Percentiles rank a stretch among this genome's conserved stretches.
Conservation (phyloP, 2,888 invertebrate species). For the Cryptus armator region DNA sequence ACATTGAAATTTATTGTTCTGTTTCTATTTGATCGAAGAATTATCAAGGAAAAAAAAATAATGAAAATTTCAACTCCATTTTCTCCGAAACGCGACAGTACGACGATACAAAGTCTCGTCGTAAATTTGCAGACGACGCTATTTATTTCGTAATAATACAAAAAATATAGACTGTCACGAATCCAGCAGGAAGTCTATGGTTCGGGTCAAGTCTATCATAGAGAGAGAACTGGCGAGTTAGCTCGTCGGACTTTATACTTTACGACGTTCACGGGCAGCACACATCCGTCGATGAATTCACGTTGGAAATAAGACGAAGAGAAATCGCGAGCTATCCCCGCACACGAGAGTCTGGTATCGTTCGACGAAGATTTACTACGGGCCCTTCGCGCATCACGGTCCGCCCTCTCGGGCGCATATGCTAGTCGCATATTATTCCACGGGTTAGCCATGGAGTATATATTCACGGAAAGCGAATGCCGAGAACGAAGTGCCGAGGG, state of each 20-base stretch:
- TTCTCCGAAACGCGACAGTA: no score
- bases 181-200: conserved; percentile 24
- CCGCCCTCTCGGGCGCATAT: conserved; percentile 60
- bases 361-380: conserved; percentile 78
- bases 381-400: conserved; percentile 72
- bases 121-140: background rate
- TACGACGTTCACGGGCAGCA: conserved; percentile 55
- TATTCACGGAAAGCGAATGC: conserved; percentile 49
- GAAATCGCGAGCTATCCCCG: conserved; percentile 72
- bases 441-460: conserved; percentile 38
- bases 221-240: conserved; percentile 23
- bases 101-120: no score
- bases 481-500: conserved; percentile 22
- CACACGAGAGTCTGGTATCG: conserved; percentile 64
- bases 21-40: no score
- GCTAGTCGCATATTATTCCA: conserved; percentile 59
- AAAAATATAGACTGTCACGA: conserved; percentile 13
- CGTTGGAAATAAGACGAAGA: conserved; percentile 6
- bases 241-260: conserved; percentile 48
- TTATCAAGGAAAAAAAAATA: no score
- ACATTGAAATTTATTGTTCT: no score
- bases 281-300: conserved; percentile 57
- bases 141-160: background rate
- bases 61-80: no score
- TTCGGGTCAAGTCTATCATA: conserved; percentile 38